Percentiles rank a stretch among this genome's conserved stretches.
phyloP scores from a whole-genome alignment of 2,888 invertebrate genomes.

The Agrenia bidenticulata region DNA sequence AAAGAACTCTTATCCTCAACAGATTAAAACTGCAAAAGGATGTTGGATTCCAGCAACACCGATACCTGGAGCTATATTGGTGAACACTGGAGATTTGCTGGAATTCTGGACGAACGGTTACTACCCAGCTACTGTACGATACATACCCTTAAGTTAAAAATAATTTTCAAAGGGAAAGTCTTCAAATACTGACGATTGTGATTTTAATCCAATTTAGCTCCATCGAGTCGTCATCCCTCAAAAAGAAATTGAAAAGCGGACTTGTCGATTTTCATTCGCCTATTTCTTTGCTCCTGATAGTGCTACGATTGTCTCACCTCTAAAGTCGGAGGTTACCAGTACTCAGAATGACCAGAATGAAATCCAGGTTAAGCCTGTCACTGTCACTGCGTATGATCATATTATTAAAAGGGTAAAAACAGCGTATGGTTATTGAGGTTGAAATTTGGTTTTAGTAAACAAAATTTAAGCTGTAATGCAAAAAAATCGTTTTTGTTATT shows the following conservation, averaged over 20 bases:
- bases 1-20: conserved; percentile 30
- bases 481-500: too few relatives aligned
- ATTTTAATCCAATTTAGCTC: conserved; percentile 57
- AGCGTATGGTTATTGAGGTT: conserved; percentile 28
- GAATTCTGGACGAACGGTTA: conserved; percentile 72
- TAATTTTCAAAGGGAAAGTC: too few relatives aligned
- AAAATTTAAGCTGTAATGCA: too few relatives aligned
- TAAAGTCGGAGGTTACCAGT: conserved; percentile 51
- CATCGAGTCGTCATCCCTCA: conserved; percentile 74
- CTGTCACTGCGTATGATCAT: conserved; percentile 38
- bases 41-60: conserved; percentile 74
- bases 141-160: too few relatives aligned
- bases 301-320: conserved; percentile 60
- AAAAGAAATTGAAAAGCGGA: conserved; percentile 64
- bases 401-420: conserved; percentile 30
- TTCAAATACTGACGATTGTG: neutral
- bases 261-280: conserved; percentile 73
- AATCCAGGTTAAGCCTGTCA: neutral
- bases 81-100: conserved; percentile 73
- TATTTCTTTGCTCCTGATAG: conserved; percentile 75
- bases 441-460: too few relatives aligned
- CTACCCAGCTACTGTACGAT: conserved; percentile 68
- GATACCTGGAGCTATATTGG: conserved; percentile 72
- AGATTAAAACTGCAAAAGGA: conserved; percentile 67
- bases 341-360: neutral